Conservation (phyloP, 2,888 invertebrate species). For the Spatulosminthurus flaviceps region DNA sequence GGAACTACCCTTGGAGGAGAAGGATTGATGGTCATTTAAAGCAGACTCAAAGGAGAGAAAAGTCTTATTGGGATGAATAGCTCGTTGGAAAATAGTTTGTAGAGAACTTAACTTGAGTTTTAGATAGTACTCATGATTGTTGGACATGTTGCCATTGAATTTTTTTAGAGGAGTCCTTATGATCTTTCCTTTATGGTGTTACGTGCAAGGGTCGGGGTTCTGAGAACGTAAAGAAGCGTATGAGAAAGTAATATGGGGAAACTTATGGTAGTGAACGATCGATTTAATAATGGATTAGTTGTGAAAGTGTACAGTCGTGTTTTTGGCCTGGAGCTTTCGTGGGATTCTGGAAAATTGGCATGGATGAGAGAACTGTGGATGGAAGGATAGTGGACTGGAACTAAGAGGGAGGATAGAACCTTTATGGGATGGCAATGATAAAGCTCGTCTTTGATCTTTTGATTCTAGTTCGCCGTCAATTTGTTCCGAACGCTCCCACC, state of each 20-base stretch:
- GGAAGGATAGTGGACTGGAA: conserved; percentile 16
- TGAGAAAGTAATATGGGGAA: not conserved
- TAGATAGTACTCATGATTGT: too few relatives aligned
- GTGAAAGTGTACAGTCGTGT: not conserved
- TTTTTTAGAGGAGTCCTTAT: too few relatives aligned
- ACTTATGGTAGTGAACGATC: conserved; percentile 15
- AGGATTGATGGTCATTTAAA: too few relatives aligned
- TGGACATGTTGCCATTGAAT: too few relatives aligned
- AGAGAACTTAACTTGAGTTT: too few relatives aligned
- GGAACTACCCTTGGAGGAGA: too few relatives aligned
- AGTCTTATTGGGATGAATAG: too few relatives aligned
- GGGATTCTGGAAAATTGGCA: conserved; percentile 20
- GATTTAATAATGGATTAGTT: conserved; percentile 40
- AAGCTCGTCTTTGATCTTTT: conserved; percentile 13
- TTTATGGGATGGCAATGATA: conserved; percentile 10
- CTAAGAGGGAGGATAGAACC: not conserved
- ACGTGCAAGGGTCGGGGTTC: too few relatives aligned
- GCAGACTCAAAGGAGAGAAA: too few relatives aligned
- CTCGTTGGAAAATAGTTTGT: too few relatives aligned
- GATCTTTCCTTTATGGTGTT: too few relatives aligned
- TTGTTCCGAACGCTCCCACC: conserved; percentile 89
- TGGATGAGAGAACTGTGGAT: not conserved
- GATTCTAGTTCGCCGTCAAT: conserved; percentile 80
- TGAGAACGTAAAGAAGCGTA: too few relatives aligned
- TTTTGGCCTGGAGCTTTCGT: not conserved